Evolutionary conservation across 1,140 invertebrate genomes (phyloP).

Genomic region (Diuraphis noxia): DNA sequence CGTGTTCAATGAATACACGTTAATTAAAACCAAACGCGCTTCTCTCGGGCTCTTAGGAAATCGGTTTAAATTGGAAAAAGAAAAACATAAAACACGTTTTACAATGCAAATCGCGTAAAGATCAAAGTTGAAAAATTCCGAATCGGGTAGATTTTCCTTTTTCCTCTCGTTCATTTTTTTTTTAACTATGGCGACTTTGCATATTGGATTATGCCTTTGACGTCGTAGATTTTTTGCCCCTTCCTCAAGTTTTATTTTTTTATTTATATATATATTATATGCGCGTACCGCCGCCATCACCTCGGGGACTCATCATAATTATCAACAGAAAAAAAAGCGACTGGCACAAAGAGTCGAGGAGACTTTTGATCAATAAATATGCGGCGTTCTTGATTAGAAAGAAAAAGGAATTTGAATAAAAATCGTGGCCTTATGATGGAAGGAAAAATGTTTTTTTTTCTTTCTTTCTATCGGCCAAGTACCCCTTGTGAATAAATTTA

Average conservation of each 20-base stretch:
- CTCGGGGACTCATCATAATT: constrained; percentile 53
- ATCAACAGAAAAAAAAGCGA: constrained; percentile 41
- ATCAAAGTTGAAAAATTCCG: constrained; percentile 54
- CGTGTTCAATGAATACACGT: constrained; percentile 40
- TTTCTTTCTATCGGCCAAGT: constrained; percentile 38
- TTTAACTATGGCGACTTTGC: constrained; percentile 39
- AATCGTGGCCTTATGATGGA: constrained; percentile 44
- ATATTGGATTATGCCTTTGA: constrained; percentile 53
- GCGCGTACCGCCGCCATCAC: not conserved
- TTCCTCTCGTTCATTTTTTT: constrained; percentile 20
- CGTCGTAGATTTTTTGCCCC: constrained; percentile 42
- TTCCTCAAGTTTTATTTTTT: constrained; percentile 35
- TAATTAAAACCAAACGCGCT: constrained; percentile 46
- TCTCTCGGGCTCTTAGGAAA: constrained; percentile 40
- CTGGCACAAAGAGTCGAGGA: constrained; percentile 36
- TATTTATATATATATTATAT: not conserved
- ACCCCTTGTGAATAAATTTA: constrained; percentile 52
- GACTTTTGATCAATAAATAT: constrained; percentile 53
- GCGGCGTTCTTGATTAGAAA: constrained; percentile 54
- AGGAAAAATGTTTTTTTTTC: constrained; percentile 40
- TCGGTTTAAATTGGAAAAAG: constrained; percentile 54
- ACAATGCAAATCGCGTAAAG: constrained; percentile 54
- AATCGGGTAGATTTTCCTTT: constrained; percentile 44
- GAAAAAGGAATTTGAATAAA: constrained; percentile 51
- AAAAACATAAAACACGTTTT: constrained; percentile 53